phyloP scores from a whole-genome alignment of 2,113 vertebrate species.

The Morone chrysops region DNA sequence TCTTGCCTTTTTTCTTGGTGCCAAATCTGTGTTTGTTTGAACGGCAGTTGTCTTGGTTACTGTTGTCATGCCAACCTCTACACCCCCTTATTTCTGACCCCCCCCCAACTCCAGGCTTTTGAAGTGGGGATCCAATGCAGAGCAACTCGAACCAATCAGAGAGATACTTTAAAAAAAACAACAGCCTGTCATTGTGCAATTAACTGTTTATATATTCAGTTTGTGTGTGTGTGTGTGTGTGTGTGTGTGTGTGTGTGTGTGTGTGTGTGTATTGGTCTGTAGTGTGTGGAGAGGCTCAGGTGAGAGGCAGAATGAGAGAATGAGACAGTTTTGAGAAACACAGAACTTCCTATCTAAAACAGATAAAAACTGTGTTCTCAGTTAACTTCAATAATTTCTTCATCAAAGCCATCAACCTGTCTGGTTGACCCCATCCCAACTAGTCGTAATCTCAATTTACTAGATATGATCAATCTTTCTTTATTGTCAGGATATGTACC shows the following conservation, averaged over 20 bases:
- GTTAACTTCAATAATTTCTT: too few species aligned
- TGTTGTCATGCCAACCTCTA: slow-evolving; percentile 80
- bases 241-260: not conserved
- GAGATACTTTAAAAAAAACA: slow-evolving; percentile 61
- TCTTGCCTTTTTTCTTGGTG: slow-evolving; percentile 40
- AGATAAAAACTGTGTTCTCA: too few species aligned
- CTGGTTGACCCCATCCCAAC: too few species aligned
- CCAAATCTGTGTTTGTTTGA: slow-evolving; percentile 81
- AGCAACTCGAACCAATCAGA: slow-evolving; percentile 66
- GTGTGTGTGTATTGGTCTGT: not conserved
- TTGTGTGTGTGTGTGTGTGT: slow-evolving; percentile 35
- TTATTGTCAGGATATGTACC: too few species aligned
- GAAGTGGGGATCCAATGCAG: slow-evolving; percentile 4
- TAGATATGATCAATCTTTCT: too few species aligned
- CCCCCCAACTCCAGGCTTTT: slow-evolving; percentile 23
- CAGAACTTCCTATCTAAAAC: too few species aligned
- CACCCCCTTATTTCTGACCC: not conserved
- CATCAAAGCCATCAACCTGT: too few species aligned
- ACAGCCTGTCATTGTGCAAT: slow-evolving; percentile 58
- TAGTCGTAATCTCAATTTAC: too few species aligned
- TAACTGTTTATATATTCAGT: slow-evolving; percentile 59
- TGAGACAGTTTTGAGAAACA: too few species aligned
- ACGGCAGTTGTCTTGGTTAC: slow-evolving; percentile 79
- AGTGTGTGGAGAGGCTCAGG: slow-evolving; percentile 41
- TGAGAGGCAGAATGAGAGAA: slow-evolving; percentile 17